These are phyloP conservation scores for Mionectes macconnelli DNA, from an alignment of 2,113 vertebrate species.

Conservation along the genomic window DNA sequence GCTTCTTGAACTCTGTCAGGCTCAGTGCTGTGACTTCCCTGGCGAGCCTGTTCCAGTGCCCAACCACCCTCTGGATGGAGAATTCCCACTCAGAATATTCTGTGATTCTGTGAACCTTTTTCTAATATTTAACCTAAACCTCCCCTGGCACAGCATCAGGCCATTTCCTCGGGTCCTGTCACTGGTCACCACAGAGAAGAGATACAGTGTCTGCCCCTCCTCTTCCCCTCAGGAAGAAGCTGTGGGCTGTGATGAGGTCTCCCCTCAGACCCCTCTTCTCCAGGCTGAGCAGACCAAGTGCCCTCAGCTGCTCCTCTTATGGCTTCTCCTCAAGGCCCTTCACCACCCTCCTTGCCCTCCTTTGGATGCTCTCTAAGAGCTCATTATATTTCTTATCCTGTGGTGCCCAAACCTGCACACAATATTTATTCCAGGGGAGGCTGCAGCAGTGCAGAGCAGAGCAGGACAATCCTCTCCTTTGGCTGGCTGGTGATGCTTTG, in stretches of 20 bases:
- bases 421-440: neutral
- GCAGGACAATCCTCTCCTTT: neutral
- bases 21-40: neutral
- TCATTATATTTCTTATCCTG: neutral
- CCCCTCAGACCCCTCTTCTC: neutral
- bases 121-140: neutral
- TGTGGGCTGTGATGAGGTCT: neutral
- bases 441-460: neutral
- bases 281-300: neutral
- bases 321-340: neutral
- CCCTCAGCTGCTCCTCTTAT: neutral
- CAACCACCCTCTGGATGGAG: neutral
- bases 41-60: neutral
- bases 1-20: neutral
- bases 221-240: neutral
- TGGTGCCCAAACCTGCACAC: neutral
- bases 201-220: neutral
- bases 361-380: neutral
- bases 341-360: fast-evolving
- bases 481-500: neutral
- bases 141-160: neutral
- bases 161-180: neutral
- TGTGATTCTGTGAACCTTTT: neutral
- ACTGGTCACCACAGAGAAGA: neutral
- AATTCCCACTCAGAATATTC: neutral